Conservation (phyloP, 2,888 invertebrate species). For the Tetragonisca angustula region DNA sequence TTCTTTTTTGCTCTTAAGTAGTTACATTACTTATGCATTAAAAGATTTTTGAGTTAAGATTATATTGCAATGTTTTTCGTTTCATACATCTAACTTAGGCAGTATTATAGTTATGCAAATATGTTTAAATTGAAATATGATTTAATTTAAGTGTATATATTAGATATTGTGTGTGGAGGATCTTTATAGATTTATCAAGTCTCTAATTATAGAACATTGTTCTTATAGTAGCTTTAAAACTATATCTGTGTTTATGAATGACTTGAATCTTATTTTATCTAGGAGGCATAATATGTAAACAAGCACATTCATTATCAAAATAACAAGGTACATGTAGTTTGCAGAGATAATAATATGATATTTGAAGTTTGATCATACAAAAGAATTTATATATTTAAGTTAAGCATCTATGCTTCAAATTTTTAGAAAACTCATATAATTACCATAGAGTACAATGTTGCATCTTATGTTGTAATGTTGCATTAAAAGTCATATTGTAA, state of each 20-base stretch:
- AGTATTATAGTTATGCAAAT: not conserved
- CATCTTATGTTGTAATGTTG: slow-evolving; percentile 12
- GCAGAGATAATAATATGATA: slow-evolving; percentile 11
- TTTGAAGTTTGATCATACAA: slow-evolving; percentile 6
- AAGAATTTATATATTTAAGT: slow-evolving; percentile 17
- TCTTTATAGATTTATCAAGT: slow-evolving; percentile 12
- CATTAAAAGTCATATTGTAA: not conserved
- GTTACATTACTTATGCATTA: not conserved
- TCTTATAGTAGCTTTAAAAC: slow-evolving; percentile 24
- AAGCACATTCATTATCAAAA: slow-evolving; percentile 33
- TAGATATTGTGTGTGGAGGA: not conserved
- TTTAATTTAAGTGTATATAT: slow-evolving; percentile 9
- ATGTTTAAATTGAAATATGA: not conserved
- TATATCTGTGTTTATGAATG: slow-evolving; percentile 8
- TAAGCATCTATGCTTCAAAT: slow-evolving; percentile 10
- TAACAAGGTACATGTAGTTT: slow-evolving; percentile 24
- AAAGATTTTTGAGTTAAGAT: not conserved
- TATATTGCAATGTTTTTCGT: not conserved
- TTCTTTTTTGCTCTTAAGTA: not conserved
- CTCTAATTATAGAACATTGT: slow-evolving; percentile 30
- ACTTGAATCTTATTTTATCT: slow-evolving; percentile 29
- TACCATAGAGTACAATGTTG: slow-evolving; percentile 1
- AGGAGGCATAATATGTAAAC: slow-evolving; percentile 25
- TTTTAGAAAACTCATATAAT: not conserved
- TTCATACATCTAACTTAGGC: not conserved